Base-by-base conservation (phyloP, 1,140 invertebrate genomes). In the Latrodectus geometricus region DNA sequence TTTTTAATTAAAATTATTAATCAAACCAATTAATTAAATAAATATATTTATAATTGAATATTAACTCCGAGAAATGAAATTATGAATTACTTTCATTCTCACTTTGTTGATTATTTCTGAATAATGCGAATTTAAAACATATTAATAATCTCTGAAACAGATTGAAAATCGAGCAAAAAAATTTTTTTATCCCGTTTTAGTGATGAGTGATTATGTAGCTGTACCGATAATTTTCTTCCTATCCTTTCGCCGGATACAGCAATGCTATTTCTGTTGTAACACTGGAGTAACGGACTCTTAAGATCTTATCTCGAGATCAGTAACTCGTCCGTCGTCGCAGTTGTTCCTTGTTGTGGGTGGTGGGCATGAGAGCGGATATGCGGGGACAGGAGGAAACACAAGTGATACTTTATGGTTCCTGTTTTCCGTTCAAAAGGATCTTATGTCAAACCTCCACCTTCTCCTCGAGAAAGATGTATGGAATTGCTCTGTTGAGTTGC, bases 331-430 rank as follows among this genome's bases (percentile, higher is more conserved):
- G 23, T 78, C 76, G 76, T 78, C 76, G 56, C 35, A 11, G 56
- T 65, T 78, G 56, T n/a, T 21, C 14, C 15, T 68, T 66, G 21
- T 78, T 23, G 35, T n/a, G 4, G 23, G 17, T 52, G 54, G 54
- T 56, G 74, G 21, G 23, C 50, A 54, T 54, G 76, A 61, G 50
- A 77, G 52, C 75, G 75, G 75, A 75, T 52, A 35, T 23, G 72
- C n/a, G 17, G 50, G 23, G 35, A 56, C 74, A 76, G 74, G 74
- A 77, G 52, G 75, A 78, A 78, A 21, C 65, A 23, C 74, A 56
- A 76, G 52, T 20, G 76, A 78, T 78, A 78, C n/a, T 78, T 78
- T 78, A 78, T 78, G 35, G 76, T 66, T 78, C 76, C 76, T 78
- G 76, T 78, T 66, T 61, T 76, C 74, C 23, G 52, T 76, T 76